Base-by-base conservation (phyloP, 2,113 vertebrate genomes). In the Cavia aperea region DNA sequence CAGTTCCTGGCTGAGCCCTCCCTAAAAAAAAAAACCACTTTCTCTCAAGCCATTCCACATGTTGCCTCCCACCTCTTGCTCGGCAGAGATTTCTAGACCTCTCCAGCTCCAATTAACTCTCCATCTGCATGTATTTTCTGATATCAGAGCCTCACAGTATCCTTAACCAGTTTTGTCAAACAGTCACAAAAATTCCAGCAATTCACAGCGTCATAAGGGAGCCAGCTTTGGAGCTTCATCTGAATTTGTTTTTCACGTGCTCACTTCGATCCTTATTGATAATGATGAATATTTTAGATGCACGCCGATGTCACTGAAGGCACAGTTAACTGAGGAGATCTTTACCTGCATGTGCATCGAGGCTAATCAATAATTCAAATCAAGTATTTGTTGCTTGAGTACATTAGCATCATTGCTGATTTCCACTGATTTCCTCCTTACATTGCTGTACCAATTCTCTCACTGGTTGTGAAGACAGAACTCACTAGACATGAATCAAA, bases 41-140 rank as follows among this genome's bases (percentile, higher is more conserved):
- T 26, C 24, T 16, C 18, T 33, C 29, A 7, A 9, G 16, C 4
- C 21, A 43, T 14, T 21, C 8, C 1, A 0, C 2, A 0, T 0
- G 54, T 31, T 46, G 43, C 14, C 13, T 49, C 46, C 43, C 46
- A 31, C 11, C 23, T 73, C 72, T 12, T 6, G 39, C 5, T 13
- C 72, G 14, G 10, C 39, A 73, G 4, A 33, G 36, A 24, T 73
- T 54, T 72, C 21, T 72, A 72, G n/a, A 43, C 21, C 21, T 21
- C 36, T 39, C n/a, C 70, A 72, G 19, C 19, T 11, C n/a, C 70
- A 43, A 72, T 9, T 23, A 13, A 72, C 70, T 72, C n/a, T 68
- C 66, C 33, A 21, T n/a, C 68, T 70, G 33, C 68, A n/a, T 39
- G 18, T 18, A 39, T 19, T 60, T 4, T 43, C 15, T 5, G 11